A percentile compares a stretch with the other conserved stretches of the same genome.
phyloP scores from a whole-genome alignment of 2,113 vertebrate species.

The Eubucco bourcierii region DNA sequence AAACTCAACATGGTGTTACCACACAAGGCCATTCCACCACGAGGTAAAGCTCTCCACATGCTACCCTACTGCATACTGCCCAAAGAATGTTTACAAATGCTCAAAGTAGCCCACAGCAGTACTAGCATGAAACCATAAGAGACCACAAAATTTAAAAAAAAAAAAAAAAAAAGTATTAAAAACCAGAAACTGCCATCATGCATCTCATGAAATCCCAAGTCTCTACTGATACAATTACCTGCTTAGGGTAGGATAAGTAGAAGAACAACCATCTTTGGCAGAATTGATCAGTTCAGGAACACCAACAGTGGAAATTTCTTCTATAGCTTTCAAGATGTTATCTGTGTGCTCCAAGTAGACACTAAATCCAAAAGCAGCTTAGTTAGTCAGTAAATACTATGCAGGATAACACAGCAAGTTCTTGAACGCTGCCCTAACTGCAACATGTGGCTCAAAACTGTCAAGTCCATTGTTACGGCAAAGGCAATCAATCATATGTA shows the following conservation, averaged over 20 bases:
- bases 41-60: neutral
- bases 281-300: conserved; percentile 84
- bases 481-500: neutral
- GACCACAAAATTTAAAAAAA: neutral
- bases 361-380: conserved; percentile 65
- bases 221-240: conserved; percentile 74
- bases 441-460: neutral
- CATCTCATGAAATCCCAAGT: neutral
- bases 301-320: conserved; percentile 87
- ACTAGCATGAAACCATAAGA: neutral
- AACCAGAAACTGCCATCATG: neutral
- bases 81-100: neutral
- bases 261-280: conserved; percentile 83
- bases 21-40: neutral
- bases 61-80: neutral
- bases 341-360: conserved; percentile 89
- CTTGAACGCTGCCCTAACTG: neutral
- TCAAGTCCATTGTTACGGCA: neutral
- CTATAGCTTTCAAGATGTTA: conserved; percentile 87
- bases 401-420: neutral
- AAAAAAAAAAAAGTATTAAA: no score
- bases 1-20: neutral
- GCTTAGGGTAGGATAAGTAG: conserved; percentile 89
- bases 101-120: neutral
- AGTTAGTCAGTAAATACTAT: neutral